phyloP scores from a whole-genome alignment of 2,888 invertebrate species.

The Oscheius sp. region DNA sequence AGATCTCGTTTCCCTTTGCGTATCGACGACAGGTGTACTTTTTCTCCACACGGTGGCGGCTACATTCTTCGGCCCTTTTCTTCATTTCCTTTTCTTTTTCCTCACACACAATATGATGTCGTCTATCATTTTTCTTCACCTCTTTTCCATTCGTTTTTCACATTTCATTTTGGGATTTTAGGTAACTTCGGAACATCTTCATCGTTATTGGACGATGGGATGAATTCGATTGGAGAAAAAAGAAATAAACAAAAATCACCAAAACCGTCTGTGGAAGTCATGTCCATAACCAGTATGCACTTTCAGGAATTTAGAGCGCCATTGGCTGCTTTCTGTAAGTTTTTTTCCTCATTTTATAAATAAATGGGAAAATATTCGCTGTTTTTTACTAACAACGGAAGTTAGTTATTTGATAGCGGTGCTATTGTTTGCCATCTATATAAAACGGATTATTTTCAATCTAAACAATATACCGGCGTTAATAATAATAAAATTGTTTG shows the following conservation, averaged over 20 bases:
- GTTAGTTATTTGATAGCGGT: background rate
- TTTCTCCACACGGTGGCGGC: no score
- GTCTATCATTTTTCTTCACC: no score
- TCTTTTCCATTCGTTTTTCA: background rate
- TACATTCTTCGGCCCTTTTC: no score
- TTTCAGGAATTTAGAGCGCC: constrained; percentile 33
- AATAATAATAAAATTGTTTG: background rate
- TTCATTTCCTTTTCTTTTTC: no score
- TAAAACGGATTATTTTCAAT: no score
- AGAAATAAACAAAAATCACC: background rate
- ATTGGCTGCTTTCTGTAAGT: constrained; percentile 47
- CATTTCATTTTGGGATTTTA: background rate
- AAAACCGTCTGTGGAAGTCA: background rate
- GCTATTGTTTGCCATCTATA: no score
- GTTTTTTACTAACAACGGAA: background rate
- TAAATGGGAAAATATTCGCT: background rate
- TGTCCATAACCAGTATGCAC: constrained; percentile 30
- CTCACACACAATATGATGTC: no score
- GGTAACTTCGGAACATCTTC: background rate
- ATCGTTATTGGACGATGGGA: background rate
- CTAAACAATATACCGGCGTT: no score
- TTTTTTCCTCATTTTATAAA: background rate
- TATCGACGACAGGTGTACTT: no score
- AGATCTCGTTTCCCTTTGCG: no score
- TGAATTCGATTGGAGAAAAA: background rate